These are phyloP conservation scores for Phthorimaea operculella DNA, from an alignment of 1,140 invertebrate species.

Conservation along the genomic window DNA sequence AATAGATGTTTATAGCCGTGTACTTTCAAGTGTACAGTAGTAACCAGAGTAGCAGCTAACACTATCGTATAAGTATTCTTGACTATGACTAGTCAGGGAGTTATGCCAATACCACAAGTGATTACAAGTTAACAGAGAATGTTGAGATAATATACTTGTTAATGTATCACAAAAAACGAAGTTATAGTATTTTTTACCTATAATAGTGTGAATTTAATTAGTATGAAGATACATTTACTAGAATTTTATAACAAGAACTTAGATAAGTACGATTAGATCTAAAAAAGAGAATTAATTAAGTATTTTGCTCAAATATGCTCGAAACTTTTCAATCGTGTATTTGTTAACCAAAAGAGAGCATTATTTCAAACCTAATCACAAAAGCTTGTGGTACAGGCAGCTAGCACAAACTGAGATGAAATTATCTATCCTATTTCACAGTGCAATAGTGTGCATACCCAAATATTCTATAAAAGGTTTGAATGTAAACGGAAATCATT, in stretches of 20 bases:
- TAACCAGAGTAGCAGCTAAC: constrained; percentile 11
- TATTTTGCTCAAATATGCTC: background rate
- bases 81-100: constrained; percentile 16
- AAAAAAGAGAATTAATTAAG: background rate
- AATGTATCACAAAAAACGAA: background rate
- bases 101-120: constrained; percentile 17
- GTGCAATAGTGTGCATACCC: constrained; percentile 36
- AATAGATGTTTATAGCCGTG: background rate
- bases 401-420: constrained; percentile 12
- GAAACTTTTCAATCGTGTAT: background rate
- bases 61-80: background rate
- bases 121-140: background rate
- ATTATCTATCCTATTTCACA: constrained; percentile 27
- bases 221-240: background rate
- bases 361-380: background rate
- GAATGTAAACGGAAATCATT: background rate
- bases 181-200: background rate
- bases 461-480: constrained; percentile 18
- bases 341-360: background rate
- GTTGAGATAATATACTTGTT: background rate
- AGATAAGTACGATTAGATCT: background rate
- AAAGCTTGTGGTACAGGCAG: constrained; percentile 16
- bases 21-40: background rate
- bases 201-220: background rate
- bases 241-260: background rate